Evolutionary conservation across 2,113 vertebrate genomes (phyloP), one percentile per base, ranked within the genome.

Genomic region (Seriola dumerili): DNA sequence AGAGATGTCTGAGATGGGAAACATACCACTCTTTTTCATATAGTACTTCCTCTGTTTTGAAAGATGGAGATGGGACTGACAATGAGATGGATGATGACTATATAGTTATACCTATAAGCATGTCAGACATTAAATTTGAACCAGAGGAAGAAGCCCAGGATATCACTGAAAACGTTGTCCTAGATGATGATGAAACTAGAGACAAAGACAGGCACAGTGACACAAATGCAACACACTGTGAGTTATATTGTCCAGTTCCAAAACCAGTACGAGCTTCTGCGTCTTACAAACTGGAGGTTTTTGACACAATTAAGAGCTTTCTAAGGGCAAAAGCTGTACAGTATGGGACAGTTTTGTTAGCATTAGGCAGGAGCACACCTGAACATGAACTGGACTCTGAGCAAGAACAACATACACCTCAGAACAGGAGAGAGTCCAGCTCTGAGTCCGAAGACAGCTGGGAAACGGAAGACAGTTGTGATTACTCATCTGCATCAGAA

Each of bases 381-480:
- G 52, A 48, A 17, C 13, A 10, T 46, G 23, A 38, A 17, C 3
- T 8, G 1, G 44, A 44, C n/a, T n/a, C 17, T 38, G 10, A 50
- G 9, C 23, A 4, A 55, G 36, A 46, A 42, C 21, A 17, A 1
- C 2, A 13, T 21, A 6, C 4, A 4, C 10, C 2, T 8, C n/a
- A 54, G 23, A 76, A 19, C 11, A 42, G 13, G 0, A 65, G 13
- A 12, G 16, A 48, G 3, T 44, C 12, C 0, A 13, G 1, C 4
- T 29, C 61, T 5, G 72, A 59, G 6, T 0, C 25, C 13, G 80
- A 76, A 54, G 78, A 87, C 17, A 85, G 86, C 8, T 72, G 42
- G 65, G 81, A 81, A 11, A 92, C 91, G 3, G 91, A 92, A 1
- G 66, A 92, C 69, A 91, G 92, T 44, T 65, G 14, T 17, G 59